Evolutionary conservation across 2,113 vertebrate genomes (phyloP), one percentile per base, ranked within the genome.

Genomic region (Seriola rivoliana): DNA sequence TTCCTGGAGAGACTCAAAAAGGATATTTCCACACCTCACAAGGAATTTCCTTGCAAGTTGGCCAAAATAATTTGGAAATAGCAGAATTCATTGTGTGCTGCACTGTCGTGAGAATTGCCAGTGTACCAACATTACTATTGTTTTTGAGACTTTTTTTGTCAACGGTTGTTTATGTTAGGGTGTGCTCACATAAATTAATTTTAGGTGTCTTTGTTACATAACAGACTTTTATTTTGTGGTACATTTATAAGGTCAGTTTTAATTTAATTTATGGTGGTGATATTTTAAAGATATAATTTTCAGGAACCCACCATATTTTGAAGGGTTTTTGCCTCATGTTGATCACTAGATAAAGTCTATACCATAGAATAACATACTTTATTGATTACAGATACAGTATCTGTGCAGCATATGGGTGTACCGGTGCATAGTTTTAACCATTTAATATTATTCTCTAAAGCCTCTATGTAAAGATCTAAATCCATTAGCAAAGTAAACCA

Each of bases 21-120:
- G 78, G 65, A 78, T 78, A 62, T 89, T 63, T 71, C 50, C 80
- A 70, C 76, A 84, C 34, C 62, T 36, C 48, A 55, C 29, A 23
- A 72, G 72, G 74, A 38, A 81, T 89, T 90, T 90, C 85, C 80
- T 78, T 29, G 0, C 78, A 82, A 58, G 69, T 76, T 77, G 52
- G 55, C 58, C 36, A 85, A 82, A 86, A 78, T 21, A 46, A 1
- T 54, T 7, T 70, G 80, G 71, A 90, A 78, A 34, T 44, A 19
- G 46, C 48, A 65, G 32, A 68, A 73, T 70, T 48, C 48, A 78
- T 86, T 85, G 80, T 62, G 69, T 63, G 68, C 69, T 65, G 78
- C 13, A 19, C 1, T 14, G 48, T 32, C 6, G 8, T 72, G 76
- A 67, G 76, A 89, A 69, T 46, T 63, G 2, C 11, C 12, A 0